These are phyloP conservation scores for Brenthis daphne DNA, from an alignment of 2,888 invertebrate species.

Conservation along the genomic window DNA sequence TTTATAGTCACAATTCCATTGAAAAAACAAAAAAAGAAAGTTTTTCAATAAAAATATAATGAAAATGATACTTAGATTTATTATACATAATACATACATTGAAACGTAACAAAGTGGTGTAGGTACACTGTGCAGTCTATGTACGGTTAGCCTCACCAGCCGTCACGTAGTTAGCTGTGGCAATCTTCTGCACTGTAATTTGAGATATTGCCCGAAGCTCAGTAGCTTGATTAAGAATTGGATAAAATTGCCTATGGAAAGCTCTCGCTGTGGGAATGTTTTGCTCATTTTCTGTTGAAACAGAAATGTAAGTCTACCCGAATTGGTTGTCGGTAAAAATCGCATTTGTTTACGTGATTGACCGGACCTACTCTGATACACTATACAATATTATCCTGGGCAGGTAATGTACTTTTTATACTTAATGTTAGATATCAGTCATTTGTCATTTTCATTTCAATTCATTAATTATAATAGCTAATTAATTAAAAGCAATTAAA, in stretches of 20 bases:
- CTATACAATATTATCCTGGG: no score
- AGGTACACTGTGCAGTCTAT: not conserved
- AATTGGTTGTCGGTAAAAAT: slow-evolving; percentile 15
- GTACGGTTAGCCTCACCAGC: slow-evolving; percentile 6
- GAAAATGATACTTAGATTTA: not conserved
- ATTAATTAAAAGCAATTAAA: no score
- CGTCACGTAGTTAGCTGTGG: slow-evolving; percentile 50
- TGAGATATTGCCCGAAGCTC: slow-evolving; percentile 72
- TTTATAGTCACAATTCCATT: no score
- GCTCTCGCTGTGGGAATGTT: slow-evolving; percentile 32
- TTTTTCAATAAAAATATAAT: no score
- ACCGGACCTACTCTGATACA: no score
- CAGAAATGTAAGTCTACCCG: slow-evolving; percentile 16
- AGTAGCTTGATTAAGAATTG: slow-evolving; percentile 76
- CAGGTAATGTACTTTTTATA: no score
- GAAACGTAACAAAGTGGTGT: slow-evolving; percentile 1
- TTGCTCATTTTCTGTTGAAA: slow-evolving; percentile 20
- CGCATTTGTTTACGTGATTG: slow-evolving; percentile 1
- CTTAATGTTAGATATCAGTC: no score
- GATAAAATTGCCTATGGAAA: slow-evolving; percentile 64
- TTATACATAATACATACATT: not conserved
- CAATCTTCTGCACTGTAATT: slow-evolving; percentile 77
- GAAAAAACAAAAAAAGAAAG: no score
- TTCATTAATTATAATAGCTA: no score
- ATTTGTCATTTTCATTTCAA: no score